Evolutionary conservation across 2,113 vertebrate species (phyloP).

Genomic region (Edolisoma coerulescens): DNA sequence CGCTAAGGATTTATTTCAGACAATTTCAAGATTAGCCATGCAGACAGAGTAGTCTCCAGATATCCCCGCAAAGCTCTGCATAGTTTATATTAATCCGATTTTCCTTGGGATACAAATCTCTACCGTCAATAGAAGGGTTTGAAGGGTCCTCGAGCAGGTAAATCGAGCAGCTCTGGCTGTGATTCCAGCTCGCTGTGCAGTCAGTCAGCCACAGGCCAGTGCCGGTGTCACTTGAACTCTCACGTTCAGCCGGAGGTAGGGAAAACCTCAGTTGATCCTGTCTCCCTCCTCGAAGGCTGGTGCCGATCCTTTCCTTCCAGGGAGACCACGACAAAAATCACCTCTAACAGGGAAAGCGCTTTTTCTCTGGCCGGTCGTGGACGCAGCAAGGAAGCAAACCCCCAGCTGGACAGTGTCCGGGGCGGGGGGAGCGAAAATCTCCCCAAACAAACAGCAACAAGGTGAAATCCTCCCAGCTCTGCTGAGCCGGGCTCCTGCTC

Average conservation of each 20-base stretch:
- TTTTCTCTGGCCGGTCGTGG: neutral
- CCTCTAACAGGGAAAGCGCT: neutral
- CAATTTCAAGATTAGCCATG: constrained; percentile 57
- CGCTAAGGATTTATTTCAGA: constrained; percentile 42
- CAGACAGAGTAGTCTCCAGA: constrained; percentile 53
- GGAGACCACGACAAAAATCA: neutral
- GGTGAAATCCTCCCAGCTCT: constrained; percentile 30
- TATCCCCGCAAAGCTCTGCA: constrained; percentile 31
- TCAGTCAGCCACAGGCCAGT: constrained; percentile 38
- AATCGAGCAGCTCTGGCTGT: constrained; percentile 25
- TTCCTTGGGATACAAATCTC: constrained; percentile 41
- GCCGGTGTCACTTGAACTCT: constrained; percentile 39
- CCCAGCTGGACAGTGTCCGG: neutral
- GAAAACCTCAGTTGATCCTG: constrained; percentile 26
- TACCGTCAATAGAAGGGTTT: constrained; percentile 3
- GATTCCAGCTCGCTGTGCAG: constrained; percentile 19
- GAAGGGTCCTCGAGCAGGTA: constrained; percentile 51
- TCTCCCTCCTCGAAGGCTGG: neutral
- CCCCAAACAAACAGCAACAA: constrained; percentile 45
- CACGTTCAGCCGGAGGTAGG: constrained; percentile 29
- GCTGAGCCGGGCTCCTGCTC: neutral
- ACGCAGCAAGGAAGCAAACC: neutral
- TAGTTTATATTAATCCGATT: constrained; percentile 61
- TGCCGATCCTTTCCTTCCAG: neutral
- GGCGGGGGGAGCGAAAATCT: neutral